These are phyloP conservation scores for Eurypyga helias DNA, from an alignment of 2,113 vertebrate genomes.

Conservation along the genomic window DNA sequence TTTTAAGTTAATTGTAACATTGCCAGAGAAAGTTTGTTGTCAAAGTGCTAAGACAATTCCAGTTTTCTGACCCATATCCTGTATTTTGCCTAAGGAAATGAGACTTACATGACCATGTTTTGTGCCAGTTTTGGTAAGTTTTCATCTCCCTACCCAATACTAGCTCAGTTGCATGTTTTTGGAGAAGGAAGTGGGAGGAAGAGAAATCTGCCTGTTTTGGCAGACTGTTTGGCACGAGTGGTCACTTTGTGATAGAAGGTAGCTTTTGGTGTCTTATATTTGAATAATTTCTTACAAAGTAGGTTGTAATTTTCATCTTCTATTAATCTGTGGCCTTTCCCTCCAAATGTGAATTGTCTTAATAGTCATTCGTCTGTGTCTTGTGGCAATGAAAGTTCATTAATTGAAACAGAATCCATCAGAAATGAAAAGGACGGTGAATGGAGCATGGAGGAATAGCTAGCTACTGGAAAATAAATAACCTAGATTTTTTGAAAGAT, in stretches of 20 bases:
- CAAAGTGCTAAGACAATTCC: background rate
- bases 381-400: background rate
- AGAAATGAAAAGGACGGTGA: conserved; percentile 15
- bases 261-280: background rate
- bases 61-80: conserved; percentile 40
- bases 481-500: background rate
- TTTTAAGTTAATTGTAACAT: conserved; percentile 1
- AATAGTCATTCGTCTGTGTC: background rate
- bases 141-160: background rate
- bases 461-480: background rate
- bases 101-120: background rate
- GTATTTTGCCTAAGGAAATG: conserved; percentile 23
- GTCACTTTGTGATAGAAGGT: background rate
- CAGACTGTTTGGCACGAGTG: background rate
- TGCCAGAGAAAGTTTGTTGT: conserved; percentile 39
- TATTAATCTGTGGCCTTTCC: background rate
- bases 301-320: background rate
- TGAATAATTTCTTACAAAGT: background rate
- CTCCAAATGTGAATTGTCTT: background rate
- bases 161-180: accelerated
- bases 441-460: background rate
- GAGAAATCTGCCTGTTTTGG: background rate
- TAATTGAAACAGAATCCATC: background rate
- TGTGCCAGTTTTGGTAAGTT: background rate
- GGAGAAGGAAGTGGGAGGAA: background rate